These are phyloP conservation scores for Plebejus argus DNA, from an alignment of 2,888 invertebrate species.

Conservation along the genomic window DNA sequence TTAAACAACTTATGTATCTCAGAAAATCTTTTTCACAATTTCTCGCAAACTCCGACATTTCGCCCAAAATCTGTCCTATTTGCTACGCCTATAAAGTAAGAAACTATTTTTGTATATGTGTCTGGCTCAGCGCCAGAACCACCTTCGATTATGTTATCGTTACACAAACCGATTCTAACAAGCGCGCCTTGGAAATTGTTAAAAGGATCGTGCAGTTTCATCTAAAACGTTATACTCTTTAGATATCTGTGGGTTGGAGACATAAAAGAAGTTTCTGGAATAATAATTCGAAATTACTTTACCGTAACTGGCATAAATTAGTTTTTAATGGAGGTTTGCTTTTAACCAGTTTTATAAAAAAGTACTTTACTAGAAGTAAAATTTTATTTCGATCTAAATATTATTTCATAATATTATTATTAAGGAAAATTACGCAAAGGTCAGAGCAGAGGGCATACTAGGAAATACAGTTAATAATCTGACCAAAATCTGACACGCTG, in stretches of 20 bases:
- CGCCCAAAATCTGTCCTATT: slow-evolving; percentile 2
- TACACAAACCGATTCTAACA: slow-evolving; percentile 18
- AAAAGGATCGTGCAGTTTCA: neutral
- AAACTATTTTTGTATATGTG: slow-evolving; percentile 11
- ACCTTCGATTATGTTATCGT: slow-evolving; percentile 30
- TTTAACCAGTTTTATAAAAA: neutral
- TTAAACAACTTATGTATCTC: neutral
- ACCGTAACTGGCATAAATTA: neutral
- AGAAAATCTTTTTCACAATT: neutral
- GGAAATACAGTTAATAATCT: too few relatives aligned
- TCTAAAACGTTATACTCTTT: neutral
- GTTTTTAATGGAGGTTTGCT: neutral
- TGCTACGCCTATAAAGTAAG: slow-evolving; percentile 17
- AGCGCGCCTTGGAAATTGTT: slow-evolving; percentile 15
- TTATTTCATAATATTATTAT: too few relatives aligned
- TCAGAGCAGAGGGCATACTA: too few relatives aligned
- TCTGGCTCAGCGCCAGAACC: slow-evolving; percentile 4
- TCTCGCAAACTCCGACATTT: neutral
- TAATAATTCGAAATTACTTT: neutral
- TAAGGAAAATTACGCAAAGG: too few relatives aligned
- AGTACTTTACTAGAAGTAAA: too few relatives aligned
- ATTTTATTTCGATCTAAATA: too few relatives aligned
- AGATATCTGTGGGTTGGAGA: neutral
- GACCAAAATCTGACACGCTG: too few relatives aligned
- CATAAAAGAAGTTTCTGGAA: neutral